Conservation (phyloP, 1,140 invertebrate species). For the Trichonephila clavipes region DNA sequence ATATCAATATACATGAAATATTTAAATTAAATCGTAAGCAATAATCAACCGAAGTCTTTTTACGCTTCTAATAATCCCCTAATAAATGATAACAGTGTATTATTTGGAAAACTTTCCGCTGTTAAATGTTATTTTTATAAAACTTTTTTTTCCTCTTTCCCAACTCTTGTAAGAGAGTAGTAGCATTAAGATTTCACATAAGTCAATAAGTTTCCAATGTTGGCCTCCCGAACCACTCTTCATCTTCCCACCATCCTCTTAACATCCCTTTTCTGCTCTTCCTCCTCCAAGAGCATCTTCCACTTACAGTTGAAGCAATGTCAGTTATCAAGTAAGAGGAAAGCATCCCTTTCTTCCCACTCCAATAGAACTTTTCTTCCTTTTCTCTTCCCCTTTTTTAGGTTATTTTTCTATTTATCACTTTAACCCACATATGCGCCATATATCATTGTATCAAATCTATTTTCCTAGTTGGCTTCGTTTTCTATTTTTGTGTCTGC, state of each 20-base stretch:
- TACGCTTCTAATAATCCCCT: too few species aligned
- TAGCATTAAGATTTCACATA: neutral
- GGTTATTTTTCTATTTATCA: conserved; percentile 40
- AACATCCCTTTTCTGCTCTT: conserved; percentile 57
- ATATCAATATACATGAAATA: too few species aligned
- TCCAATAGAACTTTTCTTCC: conserved; percentile 35
- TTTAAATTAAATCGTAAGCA: too few species aligned
- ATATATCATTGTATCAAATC: conserved; percentile 64
- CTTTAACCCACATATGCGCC: conserved; percentile 54
- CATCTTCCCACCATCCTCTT: conserved; percentile 73
- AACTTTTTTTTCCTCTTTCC: neutral
- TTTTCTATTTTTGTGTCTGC: conserved; percentile 32
- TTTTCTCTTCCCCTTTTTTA: conserved; percentile 23
- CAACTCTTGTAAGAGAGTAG: neutral
- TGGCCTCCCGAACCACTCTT: conserved; percentile 42
- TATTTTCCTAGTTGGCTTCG: conserved; percentile 40
- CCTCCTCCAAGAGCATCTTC: conserved; percentile 53
- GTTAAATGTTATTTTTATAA: neutral
- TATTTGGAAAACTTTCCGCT: neutral
- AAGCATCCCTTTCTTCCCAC: conserved; percentile 18
- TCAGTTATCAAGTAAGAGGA: conserved; percentile 64
- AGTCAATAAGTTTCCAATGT: conserved; percentile 67
- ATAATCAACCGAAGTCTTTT: too few species aligned
- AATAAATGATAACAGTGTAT: too few species aligned
- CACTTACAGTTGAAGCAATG: conserved; percentile 49